phyloP scores from a whole-genome alignment of 1,140 invertebrate genomes.

The Mamestra configurata region DNA sequence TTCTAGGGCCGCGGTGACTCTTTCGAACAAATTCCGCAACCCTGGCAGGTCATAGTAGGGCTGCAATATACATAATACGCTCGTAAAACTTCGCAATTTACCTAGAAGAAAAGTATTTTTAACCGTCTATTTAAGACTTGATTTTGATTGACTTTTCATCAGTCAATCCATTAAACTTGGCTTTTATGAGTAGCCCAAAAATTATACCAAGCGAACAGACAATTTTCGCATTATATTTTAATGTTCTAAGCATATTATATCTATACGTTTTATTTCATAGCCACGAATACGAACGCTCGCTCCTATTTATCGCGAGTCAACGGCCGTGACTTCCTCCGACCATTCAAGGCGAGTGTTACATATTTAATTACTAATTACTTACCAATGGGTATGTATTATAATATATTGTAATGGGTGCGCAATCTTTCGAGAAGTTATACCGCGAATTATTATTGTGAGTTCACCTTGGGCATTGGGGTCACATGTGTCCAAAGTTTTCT shows the following conservation, averaged over 20 bases:
- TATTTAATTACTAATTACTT: slow-evolving; percentile 42
- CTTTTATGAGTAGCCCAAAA: too few relatives aligned
- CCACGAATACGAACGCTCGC: neutral
- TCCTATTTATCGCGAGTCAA: slow-evolving; percentile 54
- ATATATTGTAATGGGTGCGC: neutral
- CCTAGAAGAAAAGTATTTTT: too few relatives aligned
- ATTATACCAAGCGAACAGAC: neutral
- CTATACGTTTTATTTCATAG: neutral
- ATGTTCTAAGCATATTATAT: neutral
- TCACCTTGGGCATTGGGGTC: neutral
- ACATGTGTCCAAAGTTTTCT: neutral
- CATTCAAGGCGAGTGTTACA: slow-evolving; percentile 47
- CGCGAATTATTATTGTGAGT: neutral
- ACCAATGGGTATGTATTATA: neutral
- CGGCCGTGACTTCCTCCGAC: slow-evolving; percentile 53
- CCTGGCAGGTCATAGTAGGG: too few relatives aligned
- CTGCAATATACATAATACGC: too few relatives aligned
- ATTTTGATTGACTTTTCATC: too few relatives aligned
- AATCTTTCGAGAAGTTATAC: neutral
- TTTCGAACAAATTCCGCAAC: too few relatives aligned
- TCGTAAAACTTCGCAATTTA: too few relatives aligned
- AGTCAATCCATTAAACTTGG: too few relatives aligned
- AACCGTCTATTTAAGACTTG: too few relatives aligned
- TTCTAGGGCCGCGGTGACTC: too few relatives aligned
- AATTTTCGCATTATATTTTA: neutral